A percentile compares a stretch with the other conserved stretches of the same genome.
phyloP scores from a whole-genome alignment of 2,113 vertebrate species.

The Antechinus flavipes region DNA sequence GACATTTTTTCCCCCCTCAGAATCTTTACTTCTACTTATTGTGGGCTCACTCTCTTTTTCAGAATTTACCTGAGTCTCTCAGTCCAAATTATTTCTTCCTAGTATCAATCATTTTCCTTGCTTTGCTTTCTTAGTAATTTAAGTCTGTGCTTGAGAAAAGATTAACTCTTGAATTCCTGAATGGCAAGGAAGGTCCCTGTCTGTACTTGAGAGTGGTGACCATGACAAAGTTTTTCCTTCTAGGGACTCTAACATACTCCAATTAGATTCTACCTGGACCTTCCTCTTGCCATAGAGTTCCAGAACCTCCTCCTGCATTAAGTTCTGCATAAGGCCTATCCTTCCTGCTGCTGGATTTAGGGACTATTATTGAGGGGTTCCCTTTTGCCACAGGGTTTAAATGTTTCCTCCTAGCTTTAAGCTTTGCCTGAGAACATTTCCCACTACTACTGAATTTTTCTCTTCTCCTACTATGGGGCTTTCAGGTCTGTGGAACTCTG shows the following conservation, averaged over 20 bases:
- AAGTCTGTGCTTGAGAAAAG: background rate
- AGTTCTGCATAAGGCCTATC: background rate
- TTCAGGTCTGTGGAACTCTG: background rate
- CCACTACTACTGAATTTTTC: background rate
- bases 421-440: background rate
- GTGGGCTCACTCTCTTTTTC: background rate
- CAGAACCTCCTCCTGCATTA: background rate
- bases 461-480: background rate
- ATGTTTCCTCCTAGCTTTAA: background rate
- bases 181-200: background rate
- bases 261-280: background rate
- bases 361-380: background rate
- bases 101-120: background rate
- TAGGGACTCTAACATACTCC: background rate
- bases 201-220: background rate
- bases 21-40: background rate
- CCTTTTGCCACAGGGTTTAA: background rate
- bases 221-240: background rate
- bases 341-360: background rate
- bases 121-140: background rate
- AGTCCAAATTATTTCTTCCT: background rate
- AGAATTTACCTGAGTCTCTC: background rate
- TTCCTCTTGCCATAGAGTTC: background rate
- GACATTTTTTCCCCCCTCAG: background rate
- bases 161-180: background rate